Conservation (phyloP, 1,140 invertebrate genomes). For the Aphaenogaster rudis region DNA sequence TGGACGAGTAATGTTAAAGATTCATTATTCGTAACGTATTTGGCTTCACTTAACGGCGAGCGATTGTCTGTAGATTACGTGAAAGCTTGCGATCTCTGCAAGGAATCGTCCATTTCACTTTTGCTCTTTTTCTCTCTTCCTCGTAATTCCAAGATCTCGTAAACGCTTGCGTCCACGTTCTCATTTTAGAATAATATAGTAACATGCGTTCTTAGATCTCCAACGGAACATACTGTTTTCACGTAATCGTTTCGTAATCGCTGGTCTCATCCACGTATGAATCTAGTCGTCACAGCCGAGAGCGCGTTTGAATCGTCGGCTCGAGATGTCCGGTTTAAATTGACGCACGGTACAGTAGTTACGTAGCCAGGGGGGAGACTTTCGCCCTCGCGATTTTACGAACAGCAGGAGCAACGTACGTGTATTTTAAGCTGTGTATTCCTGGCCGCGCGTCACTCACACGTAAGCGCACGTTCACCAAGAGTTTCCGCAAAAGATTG, state of each 20-base stretch:
- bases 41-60: constrained; percentile 67
- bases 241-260: constrained; percentile 53
- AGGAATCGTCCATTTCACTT: constrained; percentile 68
- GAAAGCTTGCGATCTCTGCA: constrained; percentile 64
- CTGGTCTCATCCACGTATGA: constrained; percentile 51
- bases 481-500: constrained; percentile 36
- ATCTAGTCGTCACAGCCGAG: constrained; percentile 54
- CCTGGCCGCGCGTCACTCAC: constrained; percentile 21
- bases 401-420: constrained; percentile 55
- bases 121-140: constrained; percentile 67
- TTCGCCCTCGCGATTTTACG: constrained; percentile 65
- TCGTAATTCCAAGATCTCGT: constrained; percentile 69
- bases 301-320: constrained; percentile 60
- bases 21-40: constrained; percentile 68
- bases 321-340: constrained; percentile 71
- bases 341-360: constrained; percentile 70
- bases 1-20: constrained; percentile 51
- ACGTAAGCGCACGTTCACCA: constrained; percentile 34
- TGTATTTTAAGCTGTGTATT: constrained; percentile 63
- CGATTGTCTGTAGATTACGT: constrained; percentile 74
- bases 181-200: constrained; percentile 65
- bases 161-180: constrained; percentile 64
- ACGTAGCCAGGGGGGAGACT: constrained; percentile 61
- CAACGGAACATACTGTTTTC: constrained; percentile 57
- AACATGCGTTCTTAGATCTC: constrained; percentile 53